Conservation (phyloP, 2,113 vertebrate genomes). For the Phalacrocorax aristotelis region DNA sequence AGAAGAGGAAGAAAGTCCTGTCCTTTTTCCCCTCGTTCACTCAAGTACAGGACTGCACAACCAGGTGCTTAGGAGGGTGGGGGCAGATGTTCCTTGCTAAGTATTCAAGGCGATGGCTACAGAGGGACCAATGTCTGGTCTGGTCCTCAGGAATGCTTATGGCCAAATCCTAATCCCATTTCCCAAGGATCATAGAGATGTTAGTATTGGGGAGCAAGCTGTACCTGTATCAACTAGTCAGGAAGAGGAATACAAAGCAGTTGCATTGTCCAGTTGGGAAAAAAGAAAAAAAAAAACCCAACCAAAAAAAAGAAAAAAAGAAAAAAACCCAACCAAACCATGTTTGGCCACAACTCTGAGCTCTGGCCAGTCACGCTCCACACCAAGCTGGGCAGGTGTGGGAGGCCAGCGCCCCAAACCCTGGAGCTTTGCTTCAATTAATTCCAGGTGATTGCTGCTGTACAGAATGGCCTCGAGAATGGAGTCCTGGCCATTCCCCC, state of each 20-base stretch:
- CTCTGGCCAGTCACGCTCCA: neutral
- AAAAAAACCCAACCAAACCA: neutral
- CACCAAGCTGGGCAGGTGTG: neutral
- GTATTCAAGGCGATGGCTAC: neutral
- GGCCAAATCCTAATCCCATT: neutral
- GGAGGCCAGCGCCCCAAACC: neutral
- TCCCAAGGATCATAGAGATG: neutral
- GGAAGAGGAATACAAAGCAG: neutral
- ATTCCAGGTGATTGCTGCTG: neutral
- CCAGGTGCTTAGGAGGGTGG: neutral
- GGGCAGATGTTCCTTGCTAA: neutral
- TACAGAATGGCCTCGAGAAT: neutral
- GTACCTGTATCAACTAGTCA: neutral
- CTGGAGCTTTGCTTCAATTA: neutral
- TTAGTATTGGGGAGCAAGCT: constrained; percentile 1
- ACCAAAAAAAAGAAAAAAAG: neutral
- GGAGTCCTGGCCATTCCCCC: neutral
- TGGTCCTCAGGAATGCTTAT: neutral
- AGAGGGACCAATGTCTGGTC: neutral
- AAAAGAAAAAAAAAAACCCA: neutral
- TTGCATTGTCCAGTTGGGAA: neutral
- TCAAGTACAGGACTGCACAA: neutral
- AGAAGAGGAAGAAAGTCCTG: neutral
- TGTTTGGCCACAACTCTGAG: neutral
- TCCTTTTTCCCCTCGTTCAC: neutral